Conservation (phyloP, 2,797 vertebrate genomes). For the Pseudopleuronectes americanus region DNA sequence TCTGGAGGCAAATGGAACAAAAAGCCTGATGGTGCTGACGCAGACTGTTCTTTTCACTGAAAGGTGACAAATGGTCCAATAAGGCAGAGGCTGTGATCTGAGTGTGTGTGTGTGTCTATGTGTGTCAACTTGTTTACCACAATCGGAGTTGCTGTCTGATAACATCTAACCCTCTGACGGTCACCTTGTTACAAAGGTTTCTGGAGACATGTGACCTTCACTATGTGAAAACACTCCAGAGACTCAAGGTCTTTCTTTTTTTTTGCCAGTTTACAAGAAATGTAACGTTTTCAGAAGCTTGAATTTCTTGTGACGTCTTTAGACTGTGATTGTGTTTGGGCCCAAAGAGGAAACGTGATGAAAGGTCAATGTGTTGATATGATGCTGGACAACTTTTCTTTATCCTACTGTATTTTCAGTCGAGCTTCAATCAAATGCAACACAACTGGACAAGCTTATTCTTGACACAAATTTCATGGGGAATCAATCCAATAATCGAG, state of each 20-base stretch:
- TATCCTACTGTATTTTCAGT: too few relatives aligned
- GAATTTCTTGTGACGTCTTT: neutral
- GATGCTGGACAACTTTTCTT: too few relatives aligned
- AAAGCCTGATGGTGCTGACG: constrained; percentile 41
- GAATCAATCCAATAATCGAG: too few relatives aligned
- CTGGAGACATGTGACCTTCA: constrained; percentile 19
- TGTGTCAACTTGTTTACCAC: constrained; percentile 13
- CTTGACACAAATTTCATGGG: neutral
- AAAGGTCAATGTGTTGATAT: constrained; percentile 14
- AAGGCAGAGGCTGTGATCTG: constrained; percentile 63
- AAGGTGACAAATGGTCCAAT: constrained; percentile 66
- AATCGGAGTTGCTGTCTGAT: constrained; percentile 16
- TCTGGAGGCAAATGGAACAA: constrained; percentile 28
- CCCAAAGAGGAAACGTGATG: neutral
- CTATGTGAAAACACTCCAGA: neutral
- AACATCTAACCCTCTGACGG: constrained; percentile 17
- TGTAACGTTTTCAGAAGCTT: neutral
- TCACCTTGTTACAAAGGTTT: constrained; percentile 22
- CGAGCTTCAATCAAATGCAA: too few relatives aligned
- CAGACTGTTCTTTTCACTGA: constrained; percentile 48
- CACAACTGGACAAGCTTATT: too few relatives aligned
- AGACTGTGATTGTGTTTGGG: neutral
- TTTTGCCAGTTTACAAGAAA: neutral
- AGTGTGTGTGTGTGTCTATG: neutral
- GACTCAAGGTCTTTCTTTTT: neutral